Base-by-base conservation (phyloP, 2,888 invertebrate species). In the Caenorhabditis parvicauda region DNA sequence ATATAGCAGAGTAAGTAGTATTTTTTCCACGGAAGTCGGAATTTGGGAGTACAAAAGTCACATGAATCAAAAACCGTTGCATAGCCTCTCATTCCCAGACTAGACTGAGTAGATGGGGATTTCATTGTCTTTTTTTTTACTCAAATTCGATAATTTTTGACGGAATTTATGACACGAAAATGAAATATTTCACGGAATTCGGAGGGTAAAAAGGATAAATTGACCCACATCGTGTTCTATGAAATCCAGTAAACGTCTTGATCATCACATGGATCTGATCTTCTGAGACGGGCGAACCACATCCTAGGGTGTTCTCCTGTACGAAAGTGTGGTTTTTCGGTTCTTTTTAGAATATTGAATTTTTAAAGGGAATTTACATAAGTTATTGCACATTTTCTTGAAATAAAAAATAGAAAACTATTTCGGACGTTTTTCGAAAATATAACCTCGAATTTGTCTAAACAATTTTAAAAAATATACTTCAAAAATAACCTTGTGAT, bases 191-290 rank as follows among this genome's bases (percentile, higher is more conserved):
- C 24, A 5, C 3, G 17, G 3, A 28, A 17, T 24, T 5, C 25
- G 39, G 25, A 27, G 7, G 1, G 37, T 9, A 28, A 49, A 45
- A 59, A 59, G 38, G 19, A 9, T 21, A 29, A 47, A 24, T 14
- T 1, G 19, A 45, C 52, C 46, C 70, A 84, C 84, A 77, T 81
- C 93, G 86, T 56, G 88, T 87, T 51, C 83, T 80, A 82, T 92
- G 92, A 84, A 88, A 91, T 77, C 89, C 89, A 64, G 86, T 84
- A 85, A 90, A 93, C 1, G 94, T 94, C 86, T 94, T 94, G 64
- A 94, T 89, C 55, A 91, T 92, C 83, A 92, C 88, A 83, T 87
- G 88, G 63, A 90, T 84, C 27, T 88, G 86, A 48, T 87, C 85
- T 7, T 19, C 35, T 5, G 21, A n/a, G 28, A 59, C 49, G 19